A percentile compares a stretch with the other conserved stretches of the same genome.
These are phyloP conservation scores for Eumerus sabulonum DNA, from an alignment of 2,888 invertebrate genomes.

Conservation along the genomic window DNA sequence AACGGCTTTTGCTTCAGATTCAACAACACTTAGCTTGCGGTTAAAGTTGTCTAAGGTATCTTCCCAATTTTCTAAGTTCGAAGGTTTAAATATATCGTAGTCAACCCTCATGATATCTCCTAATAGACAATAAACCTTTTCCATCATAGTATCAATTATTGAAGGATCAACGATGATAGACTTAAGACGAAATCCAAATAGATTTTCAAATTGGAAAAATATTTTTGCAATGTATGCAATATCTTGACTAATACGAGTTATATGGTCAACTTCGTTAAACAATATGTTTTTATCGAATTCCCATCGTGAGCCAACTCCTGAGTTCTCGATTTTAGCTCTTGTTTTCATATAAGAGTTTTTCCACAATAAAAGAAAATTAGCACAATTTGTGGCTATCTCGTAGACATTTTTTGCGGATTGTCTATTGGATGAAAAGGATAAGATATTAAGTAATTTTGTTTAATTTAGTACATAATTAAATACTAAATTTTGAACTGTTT, in stretches of 20 bases:
- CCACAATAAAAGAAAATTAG: slow-evolving; percentile 77
- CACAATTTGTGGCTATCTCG: slow-evolving; percentile 76
- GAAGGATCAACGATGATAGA: slow-evolving; percentile 92
- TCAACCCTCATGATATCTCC: slow-evolving; percentile 87
- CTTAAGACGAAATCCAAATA: slow-evolving; percentile 92
- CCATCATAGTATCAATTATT: slow-evolving; percentile 90
- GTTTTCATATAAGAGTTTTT: slow-evolving; percentile 86
- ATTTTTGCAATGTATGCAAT: slow-evolving; percentile 89
- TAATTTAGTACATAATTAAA: background rate
- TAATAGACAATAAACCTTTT: slow-evolving; percentile 88
- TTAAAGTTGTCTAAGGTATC: slow-evolving; percentile 89
- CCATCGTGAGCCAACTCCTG: slow-evolving; percentile 93
- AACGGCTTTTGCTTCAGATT: slow-evolving; percentile 89
- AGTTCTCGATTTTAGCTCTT: slow-evolving; percentile 90
- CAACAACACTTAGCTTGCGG: slow-evolving; percentile 86
- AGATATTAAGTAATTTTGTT: background rate
- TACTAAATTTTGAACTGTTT: too few relatives aligned
- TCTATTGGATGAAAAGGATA: slow-evolving; percentile 71
- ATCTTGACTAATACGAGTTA: slow-evolving; percentile 88
- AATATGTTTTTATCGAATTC: slow-evolving; percentile 92
- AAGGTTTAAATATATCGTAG: slow-evolving; percentile 90
- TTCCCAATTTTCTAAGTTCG: slow-evolving; percentile 92
- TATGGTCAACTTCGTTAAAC: slow-evolving; percentile 92
- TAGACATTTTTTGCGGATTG: slow-evolving; percentile 74
- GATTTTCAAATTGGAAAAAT: slow-evolving; percentile 91